Evolutionary conservation across 1,140 invertebrate genomes (phyloP).

Genomic region (Solenopsis invicta): DNA sequence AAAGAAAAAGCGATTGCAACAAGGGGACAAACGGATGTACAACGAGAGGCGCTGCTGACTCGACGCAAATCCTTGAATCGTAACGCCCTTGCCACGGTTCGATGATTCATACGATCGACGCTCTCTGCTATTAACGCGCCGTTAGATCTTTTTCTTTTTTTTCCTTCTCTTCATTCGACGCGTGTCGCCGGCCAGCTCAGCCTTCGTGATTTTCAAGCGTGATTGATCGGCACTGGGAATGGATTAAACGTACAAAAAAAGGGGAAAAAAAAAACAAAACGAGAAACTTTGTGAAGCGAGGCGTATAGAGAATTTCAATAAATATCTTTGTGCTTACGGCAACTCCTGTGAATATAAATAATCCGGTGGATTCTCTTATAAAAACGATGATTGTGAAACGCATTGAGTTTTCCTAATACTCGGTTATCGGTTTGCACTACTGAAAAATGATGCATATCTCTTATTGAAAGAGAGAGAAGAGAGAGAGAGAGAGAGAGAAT

Average conservation of each 20-base stretch:
- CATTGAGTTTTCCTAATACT: neutral
- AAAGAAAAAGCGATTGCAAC: constrained; percentile 21
- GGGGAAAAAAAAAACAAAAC: neutral
- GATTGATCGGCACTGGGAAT: neutral
- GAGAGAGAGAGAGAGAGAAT: neutral
- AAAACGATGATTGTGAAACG: neutral
- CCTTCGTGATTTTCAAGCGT: neutral
- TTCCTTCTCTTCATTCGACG: neutral
- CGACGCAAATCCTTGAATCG: constrained; percentile 50
- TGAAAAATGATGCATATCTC: neutral
- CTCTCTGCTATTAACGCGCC: neutral
- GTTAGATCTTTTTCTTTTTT: neutral
- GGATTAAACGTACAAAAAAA: neutral
- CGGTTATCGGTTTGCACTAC: neutral
- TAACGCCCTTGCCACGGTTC: neutral
- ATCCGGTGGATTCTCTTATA: neutral
- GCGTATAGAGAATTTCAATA: neutral
- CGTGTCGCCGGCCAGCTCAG: neutral
- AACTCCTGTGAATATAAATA: neutral
- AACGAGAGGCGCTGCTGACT: constrained; percentile 15
- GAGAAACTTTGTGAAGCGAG: neutral
- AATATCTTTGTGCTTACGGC: neutral
- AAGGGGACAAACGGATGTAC: neutral
- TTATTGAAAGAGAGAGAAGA: neutral
- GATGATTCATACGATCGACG: constrained; percentile 45